Percentiles rank a stretch among this genome's conserved stretches.
phyloP scores from a whole-genome alignment of 2,797 vertebrate genomes.

The Coregonus sp. region DNA sequence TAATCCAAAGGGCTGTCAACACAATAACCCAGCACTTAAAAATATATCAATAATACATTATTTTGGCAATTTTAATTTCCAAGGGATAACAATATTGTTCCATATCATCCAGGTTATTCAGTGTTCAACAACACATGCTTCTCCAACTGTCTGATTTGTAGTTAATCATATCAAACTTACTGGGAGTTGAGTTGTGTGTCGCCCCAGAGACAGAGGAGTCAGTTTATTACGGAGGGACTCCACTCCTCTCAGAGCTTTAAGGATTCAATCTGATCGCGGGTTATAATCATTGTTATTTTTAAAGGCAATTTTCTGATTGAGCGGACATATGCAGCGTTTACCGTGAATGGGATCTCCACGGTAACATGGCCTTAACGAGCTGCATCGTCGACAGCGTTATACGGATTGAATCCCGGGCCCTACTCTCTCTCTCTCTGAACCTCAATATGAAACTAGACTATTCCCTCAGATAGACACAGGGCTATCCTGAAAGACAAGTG shows the following conservation, averaged over 20 bases:
- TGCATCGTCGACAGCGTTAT: too few species aligned
- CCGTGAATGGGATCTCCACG: too few species aligned
- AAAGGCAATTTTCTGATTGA: too few species aligned
- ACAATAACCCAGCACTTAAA: background rate
- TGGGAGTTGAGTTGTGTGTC: background rate
- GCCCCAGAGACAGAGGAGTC: background rate
- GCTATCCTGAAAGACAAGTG: background rate
- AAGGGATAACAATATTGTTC: background rate
- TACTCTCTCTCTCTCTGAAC: background rate
- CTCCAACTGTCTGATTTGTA: slow-evolving; percentile 1
- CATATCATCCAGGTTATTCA: background rate
- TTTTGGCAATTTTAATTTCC: background rate
- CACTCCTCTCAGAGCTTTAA: too few species aligned
- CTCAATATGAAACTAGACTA: background rate
- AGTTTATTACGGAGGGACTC: background rate
- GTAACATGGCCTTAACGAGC: too few species aligned
- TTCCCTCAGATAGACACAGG: background rate
- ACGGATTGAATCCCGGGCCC: too few species aligned
- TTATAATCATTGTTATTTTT: too few species aligned
- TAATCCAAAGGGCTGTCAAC: background rate
- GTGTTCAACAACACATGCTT: background rate
- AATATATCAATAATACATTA: background rate
- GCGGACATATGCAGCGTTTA: too few species aligned
- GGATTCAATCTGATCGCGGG: too few species aligned
- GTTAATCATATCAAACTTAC: background rate